Evolutionary conservation across 2,888 invertebrate genomes (phyloP).

Genomic region (Volucella inflata): DNA sequence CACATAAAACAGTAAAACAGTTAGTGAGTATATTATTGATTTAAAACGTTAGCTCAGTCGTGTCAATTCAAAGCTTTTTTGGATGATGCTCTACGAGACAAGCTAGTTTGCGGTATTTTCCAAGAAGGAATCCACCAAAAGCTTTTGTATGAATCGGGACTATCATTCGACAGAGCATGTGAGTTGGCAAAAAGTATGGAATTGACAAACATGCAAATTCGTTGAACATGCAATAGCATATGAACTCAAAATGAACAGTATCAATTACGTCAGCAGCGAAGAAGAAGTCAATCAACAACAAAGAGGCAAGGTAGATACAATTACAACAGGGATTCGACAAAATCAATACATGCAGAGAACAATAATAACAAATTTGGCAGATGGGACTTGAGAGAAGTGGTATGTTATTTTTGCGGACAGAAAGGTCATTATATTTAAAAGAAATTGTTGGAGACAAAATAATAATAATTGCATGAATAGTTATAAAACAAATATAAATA

Average conservation of each 20-base stretch:
- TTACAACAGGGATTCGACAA: neutral
- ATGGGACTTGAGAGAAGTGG: conserved; percentile 2
- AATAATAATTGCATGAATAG: conserved; percentile 8
- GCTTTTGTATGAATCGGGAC: conserved; percentile 34
- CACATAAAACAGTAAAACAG: conserved; percentile 24
- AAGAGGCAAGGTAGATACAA: neutral
- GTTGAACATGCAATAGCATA: conserved; percentile 13
- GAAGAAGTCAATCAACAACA: neutral
- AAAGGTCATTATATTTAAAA: neutral
- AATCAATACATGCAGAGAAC: neutral
- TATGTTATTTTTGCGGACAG: conserved; percentile 6
- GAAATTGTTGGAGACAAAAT: neutral
- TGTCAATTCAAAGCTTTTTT: conserved; percentile 35
- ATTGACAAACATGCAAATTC: conserved; percentile 25
- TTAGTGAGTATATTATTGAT: conserved; percentile 27
- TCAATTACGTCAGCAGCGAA: neutral
- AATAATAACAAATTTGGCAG: conserved; percentile 10
- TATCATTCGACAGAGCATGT: conserved; percentile 54
- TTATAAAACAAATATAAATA: neutral
- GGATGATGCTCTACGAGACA: conserved; percentile 40
- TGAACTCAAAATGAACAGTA: neutral
- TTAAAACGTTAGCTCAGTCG: conserved; percentile 34
- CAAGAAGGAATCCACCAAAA: conserved; percentile 35
- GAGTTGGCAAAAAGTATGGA: conserved; percentile 39
- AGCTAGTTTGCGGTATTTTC: conserved; percentile 36